Evolutionary conservation across 2,888 invertebrate species (phyloP).

Genomic region (Macropis europaea): DNA sequence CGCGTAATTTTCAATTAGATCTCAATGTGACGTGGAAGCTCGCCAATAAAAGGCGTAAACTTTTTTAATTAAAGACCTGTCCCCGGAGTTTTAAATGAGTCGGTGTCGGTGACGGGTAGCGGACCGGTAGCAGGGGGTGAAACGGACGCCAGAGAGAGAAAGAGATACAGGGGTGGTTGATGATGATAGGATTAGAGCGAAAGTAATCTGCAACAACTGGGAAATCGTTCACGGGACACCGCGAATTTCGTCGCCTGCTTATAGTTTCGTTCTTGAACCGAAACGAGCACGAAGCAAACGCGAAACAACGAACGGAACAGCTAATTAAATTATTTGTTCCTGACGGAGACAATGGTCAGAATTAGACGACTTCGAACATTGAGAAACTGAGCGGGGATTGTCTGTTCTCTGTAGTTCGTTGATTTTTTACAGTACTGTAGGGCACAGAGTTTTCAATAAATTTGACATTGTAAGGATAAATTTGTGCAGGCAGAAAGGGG

Average conservation of each 20-base stretch:
- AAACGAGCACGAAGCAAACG: neutral
- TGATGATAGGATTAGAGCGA: conserved; percentile 7
- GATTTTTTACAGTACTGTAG: neutral
- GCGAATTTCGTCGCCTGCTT: neutral
- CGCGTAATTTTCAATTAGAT: conserved; percentile 67
- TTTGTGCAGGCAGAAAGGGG: no score
- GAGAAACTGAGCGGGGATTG: neutral
- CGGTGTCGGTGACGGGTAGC: conserved; percentile 53
- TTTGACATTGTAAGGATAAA: no score
- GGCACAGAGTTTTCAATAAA: neutral
- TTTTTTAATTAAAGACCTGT: conserved; percentile 74
- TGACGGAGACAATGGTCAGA: neutral
- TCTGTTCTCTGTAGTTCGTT: conserved; percentile 2
- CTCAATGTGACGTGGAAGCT: conserved; percentile 53
- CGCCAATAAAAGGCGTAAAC: conserved; percentile 69
- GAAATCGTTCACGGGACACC: neutral
- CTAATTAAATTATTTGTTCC: conserved; percentile 4
- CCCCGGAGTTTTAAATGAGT: conserved; percentile 70
- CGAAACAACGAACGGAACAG: neutral
- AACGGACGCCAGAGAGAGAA: conserved; percentile 2
- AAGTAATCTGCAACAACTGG: neutral
- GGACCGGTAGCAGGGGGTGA: conserved; percentile 12
- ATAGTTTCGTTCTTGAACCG: neutral
- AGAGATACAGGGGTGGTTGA: neutral
- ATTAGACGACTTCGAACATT: neutral